phyloP scores from a whole-genome alignment of 2,113 vertebrate genomes.

The Cynocephalus volans region DNA sequence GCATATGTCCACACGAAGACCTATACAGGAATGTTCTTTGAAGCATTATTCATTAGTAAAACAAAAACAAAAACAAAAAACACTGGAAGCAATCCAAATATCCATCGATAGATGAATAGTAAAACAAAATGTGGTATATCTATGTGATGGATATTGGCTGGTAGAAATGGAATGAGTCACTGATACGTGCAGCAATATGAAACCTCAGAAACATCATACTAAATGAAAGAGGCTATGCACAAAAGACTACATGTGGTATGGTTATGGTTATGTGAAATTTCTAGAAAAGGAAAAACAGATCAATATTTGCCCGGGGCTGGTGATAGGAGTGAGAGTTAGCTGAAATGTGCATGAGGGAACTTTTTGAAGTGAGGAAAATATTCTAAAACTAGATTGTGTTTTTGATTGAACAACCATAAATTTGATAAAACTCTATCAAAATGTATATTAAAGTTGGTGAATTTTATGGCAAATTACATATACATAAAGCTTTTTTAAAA shows the following conservation, averaged over 20 bases:
- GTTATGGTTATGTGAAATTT: neutral
- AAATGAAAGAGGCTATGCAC: neutral
- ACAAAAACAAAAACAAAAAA: neutral
- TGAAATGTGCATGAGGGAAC: neutral
- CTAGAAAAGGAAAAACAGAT: neutral
- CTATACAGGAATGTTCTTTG: neutral
- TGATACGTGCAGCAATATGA: neutral
- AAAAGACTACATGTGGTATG: neutral
- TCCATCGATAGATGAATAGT: neutral
- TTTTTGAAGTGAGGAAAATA: neutral
- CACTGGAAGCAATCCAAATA: neutral
- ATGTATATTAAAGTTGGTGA: neutral
- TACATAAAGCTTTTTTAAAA: neutral
- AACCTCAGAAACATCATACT: neutral
- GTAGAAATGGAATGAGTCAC: neutral
- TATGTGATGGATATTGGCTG: neutral
- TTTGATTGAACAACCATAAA: conserved; percentile 29
- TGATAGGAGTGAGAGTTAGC: neutral
- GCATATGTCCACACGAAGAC: neutral
- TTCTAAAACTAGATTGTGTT: conserved; percentile 8
- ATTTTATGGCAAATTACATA: conserved; percentile 39
- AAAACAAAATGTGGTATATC: neutral
- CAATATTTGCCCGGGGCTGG: neutral
- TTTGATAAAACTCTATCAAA: conserved; percentile 34
- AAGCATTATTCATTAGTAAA: neutral